A percentile compares a stretch with the other conserved stretches of the same genome.
These are phyloP conservation scores for Ladona fulva DNA, from an alignment of 1,140 invertebrate species.

Conservation along the genomic window DNA sequence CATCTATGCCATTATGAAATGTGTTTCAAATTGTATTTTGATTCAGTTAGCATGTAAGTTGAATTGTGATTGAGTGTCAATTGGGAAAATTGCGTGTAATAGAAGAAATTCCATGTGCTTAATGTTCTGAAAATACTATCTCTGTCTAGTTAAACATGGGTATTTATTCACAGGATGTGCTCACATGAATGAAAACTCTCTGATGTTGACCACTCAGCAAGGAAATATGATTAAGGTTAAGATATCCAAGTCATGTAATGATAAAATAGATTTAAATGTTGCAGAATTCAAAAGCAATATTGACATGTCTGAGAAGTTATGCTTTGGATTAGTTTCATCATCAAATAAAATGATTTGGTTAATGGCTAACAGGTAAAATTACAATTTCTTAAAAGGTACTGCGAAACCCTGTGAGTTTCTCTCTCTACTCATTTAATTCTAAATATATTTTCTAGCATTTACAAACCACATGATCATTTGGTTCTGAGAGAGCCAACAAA, in stretches of 20 bases:
- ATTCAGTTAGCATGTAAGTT: too few species aligned
- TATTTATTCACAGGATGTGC: background rate
- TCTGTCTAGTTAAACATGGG: too few species aligned
- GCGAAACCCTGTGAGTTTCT: background rate
- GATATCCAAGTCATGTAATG: background rate
- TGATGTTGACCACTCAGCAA: background rate
- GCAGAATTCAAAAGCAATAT: background rate
- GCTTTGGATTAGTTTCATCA: background rate
- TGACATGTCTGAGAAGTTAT: background rate
- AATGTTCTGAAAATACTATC: too few species aligned
- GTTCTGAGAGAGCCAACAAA: constrained; percentile 32
- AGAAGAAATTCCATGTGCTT: too few species aligned
- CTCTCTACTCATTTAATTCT: background rate
- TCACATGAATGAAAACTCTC: background rate
- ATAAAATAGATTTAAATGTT: background rate
- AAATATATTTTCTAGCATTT: constrained; percentile 19
- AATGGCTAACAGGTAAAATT: background rate
- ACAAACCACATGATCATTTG: constrained; percentile 33
- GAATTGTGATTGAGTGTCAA: too few species aligned
- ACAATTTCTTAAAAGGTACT: background rate
- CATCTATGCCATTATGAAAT: too few species aligned
- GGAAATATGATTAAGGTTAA: background rate
- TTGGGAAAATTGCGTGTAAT: too few species aligned
- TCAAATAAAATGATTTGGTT: background rate
- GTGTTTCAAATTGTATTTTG: too few species aligned